phyloP scores from a whole-genome alignment of 2,888 invertebrate species.

The Himalopsyche tibetana region DNA sequence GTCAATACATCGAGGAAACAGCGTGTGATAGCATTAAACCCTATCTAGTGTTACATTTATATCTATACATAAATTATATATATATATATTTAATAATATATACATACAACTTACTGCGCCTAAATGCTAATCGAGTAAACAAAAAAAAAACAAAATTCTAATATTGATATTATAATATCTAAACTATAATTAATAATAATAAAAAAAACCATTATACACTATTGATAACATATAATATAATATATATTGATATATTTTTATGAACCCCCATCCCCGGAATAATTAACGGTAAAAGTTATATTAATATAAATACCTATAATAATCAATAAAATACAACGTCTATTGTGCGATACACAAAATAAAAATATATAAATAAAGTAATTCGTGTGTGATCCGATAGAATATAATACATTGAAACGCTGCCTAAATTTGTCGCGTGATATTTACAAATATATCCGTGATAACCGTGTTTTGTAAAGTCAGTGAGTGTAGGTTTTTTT shows the following conservation, averaged over 20 bases:
- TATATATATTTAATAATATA: constrained; percentile 42
- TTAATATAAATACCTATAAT: constrained; percentile 1
- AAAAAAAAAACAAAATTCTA: constrained; percentile 64
- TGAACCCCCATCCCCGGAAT: constrained; percentile 57
- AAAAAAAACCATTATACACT: constrained; percentile 48
- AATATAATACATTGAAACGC: constrained; percentile 22
- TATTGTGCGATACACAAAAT: constrained; percentile 43
- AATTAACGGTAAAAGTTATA: constrained; percentile 43
- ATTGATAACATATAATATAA: constrained; percentile 56
- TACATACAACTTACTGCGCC: constrained; percentile 46
- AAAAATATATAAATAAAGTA: constrained; percentile 1
- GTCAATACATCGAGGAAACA: constrained; percentile 76
- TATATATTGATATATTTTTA: constrained; percentile 64
- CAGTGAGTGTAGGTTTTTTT: constrained; percentile 47
- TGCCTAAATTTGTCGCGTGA: constrained; percentile 8
- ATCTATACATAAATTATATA: constrained; percentile 44
- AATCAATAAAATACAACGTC: constrained; percentile 22
- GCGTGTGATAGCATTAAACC: constrained; percentile 72
- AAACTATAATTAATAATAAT: constrained; percentile 60
- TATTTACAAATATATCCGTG: constrained; percentile 23
- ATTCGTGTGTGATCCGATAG: constrained; percentile 33
- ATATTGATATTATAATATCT: constrained; percentile 62
- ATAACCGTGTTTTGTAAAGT: constrained; percentile 40
- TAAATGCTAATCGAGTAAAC: constrained; percentile 53
- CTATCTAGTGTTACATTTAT: constrained; percentile 53